Evolutionary conservation across 1,140 invertebrate species (phyloP), one percentile per base, ranked within the genome.

Genomic region (Scaptomyza montana): DNA sequence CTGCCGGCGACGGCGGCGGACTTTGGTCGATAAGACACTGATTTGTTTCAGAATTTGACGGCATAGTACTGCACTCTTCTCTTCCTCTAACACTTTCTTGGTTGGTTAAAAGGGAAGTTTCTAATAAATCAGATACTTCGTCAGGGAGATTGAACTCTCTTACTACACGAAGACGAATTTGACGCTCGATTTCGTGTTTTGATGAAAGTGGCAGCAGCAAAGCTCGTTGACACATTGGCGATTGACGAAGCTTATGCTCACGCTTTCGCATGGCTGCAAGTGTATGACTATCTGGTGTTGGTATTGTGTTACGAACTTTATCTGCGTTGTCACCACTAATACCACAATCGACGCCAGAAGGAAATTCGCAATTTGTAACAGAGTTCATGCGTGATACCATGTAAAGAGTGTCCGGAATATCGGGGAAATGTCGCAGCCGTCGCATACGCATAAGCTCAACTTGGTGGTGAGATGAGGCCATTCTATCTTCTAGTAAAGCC

Each of bases 121-220:
- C 96, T 30, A 98, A 92, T 47, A 97, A 94, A 92, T 98, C 96
- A 0, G 97, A 96, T 9, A 98, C 97, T 7, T 96, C 94, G 92
- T 99, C 98, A 0, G 98, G 98, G 43, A 98, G 93, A 89, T 98
- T 98, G 92, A 98, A 98, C 92, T 99, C 98, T 39, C 98, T 94
- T 0, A 98, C 98, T 1, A 98, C 97, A 5, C 97, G 93, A 64
- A 99, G 92, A 49, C 97, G 95, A 33, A 98, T 95, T 93, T 96
- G 95, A 49, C 95, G 93, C 75, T 95, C 95, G 50, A 98, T 96
- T 87, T 96, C 95, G 54, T 95, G 94, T 16, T 95, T 94, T 64
- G 97, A 97, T 5, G 95, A 95, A 50, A 96, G 93, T 21, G 96
- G 95, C 79, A 97, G 93, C 64, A 94, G 93, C 61, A 96, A 93